Evolutionary conservation across 2,888 invertebrate species (phyloP), one percentile per base, ranked within the genome.

Genomic region (Siphlonurus alternatus): DNA sequence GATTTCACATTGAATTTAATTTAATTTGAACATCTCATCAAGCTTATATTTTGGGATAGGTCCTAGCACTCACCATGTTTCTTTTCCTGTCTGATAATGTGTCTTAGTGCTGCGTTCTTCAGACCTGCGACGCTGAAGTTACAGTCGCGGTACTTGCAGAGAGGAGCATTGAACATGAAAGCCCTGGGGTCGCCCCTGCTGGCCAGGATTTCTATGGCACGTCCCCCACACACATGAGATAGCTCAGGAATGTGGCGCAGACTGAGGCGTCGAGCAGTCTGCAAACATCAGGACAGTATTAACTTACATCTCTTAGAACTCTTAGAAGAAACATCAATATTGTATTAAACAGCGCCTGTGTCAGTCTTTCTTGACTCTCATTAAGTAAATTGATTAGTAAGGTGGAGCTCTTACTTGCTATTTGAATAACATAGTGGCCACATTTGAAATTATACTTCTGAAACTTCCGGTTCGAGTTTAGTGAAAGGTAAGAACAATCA

Each of bases 101-200:
- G 77, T 1, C 76, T 74, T 25, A 77, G 71, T 7, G 83, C 77
- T 63, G 79, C 81, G 73, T 84, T 85, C 73, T 87, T 87, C 1
- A 91, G 73, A 0, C 96, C 96, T 68, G 92, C 80, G 74, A 95
- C 91, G 75, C 93, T 94, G 73, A 97, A 97, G 75, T 91, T 88
- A 73, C 97, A 97, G 74, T 93, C 85, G 71, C 80, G 82, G 64
- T 82, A 77, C 67, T 74, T 79, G 1, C 79, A 71, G 74, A 93
- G 75, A 0, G 88, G 84, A 59, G 81, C 71, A 0, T 85, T 80
- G 71, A 93, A 88, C 23, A 79, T 70, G 75, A 85, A 92, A 65
- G 82, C 76, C 10, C 77, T 71, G 0, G 83, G 80, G 74, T 88
- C 77, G 7, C 86, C 82, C 71, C 78, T 78, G 53, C 73, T 76